Evolutionary conservation across 2,888 invertebrate species (phyloP).

Genomic region (Eupithecia dodoneata): DNA sequence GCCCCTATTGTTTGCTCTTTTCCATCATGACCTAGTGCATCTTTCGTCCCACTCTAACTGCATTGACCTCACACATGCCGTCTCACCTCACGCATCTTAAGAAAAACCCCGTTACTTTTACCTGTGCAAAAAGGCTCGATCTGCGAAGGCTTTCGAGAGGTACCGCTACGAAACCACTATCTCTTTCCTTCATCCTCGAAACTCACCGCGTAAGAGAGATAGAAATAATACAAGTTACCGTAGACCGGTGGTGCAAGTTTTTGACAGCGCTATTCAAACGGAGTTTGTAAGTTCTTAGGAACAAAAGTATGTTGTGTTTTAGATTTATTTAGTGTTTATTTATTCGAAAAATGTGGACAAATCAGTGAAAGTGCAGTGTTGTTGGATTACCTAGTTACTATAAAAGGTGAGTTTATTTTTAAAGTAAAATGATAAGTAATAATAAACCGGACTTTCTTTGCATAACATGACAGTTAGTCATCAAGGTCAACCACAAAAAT

Average conservation of each 20-base stretch:
- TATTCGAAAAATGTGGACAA: slow-evolving; percentile 49
- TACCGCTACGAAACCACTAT: slow-evolving; percentile 39
- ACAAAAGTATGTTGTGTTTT: slow-evolving; percentile 63
- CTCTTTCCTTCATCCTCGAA: slow-evolving; percentile 50
- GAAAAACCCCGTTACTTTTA: slow-evolving; percentile 84
- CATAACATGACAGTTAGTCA: slow-evolving; percentile 66
- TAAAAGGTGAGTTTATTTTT: slow-evolving; percentile 40
- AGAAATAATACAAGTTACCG: slow-evolving; percentile 59
- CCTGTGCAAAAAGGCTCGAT: slow-evolving; percentile 82
- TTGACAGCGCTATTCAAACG: slow-evolving; percentile 79
- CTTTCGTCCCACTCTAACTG: slow-evolving; percentile 59
- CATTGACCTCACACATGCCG: slow-evolving; percentile 59
- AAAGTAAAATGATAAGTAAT: slow-evolving; percentile 55
- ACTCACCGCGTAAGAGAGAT: slow-evolving; percentile 47
- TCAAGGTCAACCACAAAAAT: slow-evolving; percentile 61
- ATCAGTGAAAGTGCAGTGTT: slow-evolving; percentile 44
- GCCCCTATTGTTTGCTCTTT: slow-evolving; percentile 49
- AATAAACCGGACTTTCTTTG: slow-evolving; percentile 71
- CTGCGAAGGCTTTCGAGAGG: slow-evolving; percentile 58
- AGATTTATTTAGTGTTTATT: slow-evolving; percentile 51
- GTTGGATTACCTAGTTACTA: slow-evolving; percentile 21
- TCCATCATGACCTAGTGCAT: slow-evolving; percentile 68
- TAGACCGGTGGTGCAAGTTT: slow-evolving; percentile 81
- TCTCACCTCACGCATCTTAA: slow-evolving; percentile 80
- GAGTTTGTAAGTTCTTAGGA: slow-evolving; percentile 61